Evolutionary conservation across 2,797 vertebrate species (phyloP).

Genomic region (Darevskia mixta): DNA sequence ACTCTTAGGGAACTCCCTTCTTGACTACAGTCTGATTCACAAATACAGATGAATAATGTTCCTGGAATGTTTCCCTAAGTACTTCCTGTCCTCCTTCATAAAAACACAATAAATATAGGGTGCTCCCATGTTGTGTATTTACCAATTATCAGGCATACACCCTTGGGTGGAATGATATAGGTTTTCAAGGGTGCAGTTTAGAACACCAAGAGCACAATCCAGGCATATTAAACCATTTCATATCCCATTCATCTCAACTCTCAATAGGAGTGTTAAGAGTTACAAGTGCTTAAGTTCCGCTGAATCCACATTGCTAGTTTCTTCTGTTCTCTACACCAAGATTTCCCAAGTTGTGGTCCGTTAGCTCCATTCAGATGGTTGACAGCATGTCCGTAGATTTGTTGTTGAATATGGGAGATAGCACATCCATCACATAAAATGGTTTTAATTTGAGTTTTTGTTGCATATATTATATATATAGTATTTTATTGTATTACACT

Average conservation of each 20-base stretch:
- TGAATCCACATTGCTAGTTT: neutral
- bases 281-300: neutral
- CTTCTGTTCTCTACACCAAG: conserved; percentile 16
- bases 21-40: conserved; percentile 78
- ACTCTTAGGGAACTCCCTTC: conserved; percentile 77
- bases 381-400: too few species aligned
- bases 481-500: too few species aligned
- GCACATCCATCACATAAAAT: too few species aligned
- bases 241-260: neutral
- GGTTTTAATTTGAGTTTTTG: too few species aligned
- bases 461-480: too few species aligned
- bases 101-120: conserved; percentile 47
- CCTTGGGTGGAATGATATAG: conserved; percentile 52
- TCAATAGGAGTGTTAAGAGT: neutral
- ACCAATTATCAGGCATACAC: conserved; percentile 53
- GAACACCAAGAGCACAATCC: neutral
- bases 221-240: neutral
- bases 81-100: conserved; percentile 77
- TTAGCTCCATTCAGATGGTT: too few species aligned
- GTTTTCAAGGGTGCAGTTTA: conserved; percentile 49
- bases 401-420: too few species aligned
- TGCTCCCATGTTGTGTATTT: conserved; percentile 72
- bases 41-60: conserved; percentile 73
- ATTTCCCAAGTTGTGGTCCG: too few species aligned
- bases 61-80: conserved; percentile 78